Conservation (phyloP, 2,888 invertebrate species). For the Suillia variegata region DNA sequence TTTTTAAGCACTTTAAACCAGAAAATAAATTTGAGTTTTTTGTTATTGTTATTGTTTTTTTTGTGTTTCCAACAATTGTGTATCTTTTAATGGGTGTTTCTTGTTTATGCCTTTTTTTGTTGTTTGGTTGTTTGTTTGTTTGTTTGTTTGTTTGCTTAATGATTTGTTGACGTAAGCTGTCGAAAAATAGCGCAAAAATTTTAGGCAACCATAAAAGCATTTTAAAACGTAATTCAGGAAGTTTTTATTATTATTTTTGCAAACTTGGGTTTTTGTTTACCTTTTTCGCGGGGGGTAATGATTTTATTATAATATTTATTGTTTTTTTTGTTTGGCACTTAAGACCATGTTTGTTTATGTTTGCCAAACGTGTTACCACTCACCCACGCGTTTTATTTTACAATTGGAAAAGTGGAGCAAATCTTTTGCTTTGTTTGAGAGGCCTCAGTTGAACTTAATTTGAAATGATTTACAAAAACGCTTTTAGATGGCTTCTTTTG, state of each 20-base stretch:
- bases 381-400: no score
- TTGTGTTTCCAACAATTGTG: slow-evolving; percentile 11
- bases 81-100: neutral
- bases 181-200: neutral
- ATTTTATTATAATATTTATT: neutral
- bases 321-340: neutral
- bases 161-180: slow-evolving; percentile 20
- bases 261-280: neutral
- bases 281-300: neutral
- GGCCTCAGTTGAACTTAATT: no score
- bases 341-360: no score
- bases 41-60: neutral
- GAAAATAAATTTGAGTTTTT: neutral
- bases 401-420: no score
- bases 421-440: no score
- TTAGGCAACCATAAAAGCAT: neutral
- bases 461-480: no score
- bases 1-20: no score
- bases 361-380: no score
- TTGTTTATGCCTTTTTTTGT: neutral
- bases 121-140: neutral
- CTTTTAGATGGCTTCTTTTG: no score
- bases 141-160: slow-evolving; percentile 17
- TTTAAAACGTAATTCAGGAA: neutral
- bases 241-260: neutral